Base-by-base conservation (phyloP, 2,888 invertebrate species). In the Corythucha ciliata region DNA sequence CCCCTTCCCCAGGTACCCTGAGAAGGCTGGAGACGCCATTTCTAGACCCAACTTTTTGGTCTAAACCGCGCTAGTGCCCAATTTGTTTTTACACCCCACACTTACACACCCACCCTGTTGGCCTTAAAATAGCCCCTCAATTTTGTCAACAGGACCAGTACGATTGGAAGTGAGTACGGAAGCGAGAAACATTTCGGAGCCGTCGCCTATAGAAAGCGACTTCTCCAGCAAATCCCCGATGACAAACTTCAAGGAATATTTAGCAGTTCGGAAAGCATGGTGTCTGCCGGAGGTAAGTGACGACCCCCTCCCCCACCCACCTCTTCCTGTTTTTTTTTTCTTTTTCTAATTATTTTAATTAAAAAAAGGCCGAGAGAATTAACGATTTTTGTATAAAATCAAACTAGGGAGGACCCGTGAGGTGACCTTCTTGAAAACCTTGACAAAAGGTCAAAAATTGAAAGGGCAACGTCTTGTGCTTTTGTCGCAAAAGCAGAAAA, bases 211-310 rank as follows among this genome's bases (percentile, higher is more conserved):
- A 68, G 68, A 54, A 68, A 69, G 58, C 65, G 67, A 48, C 66
- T 70, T 52, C 62, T 67, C 48, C 71, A 70, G 57, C 67, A 69
- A 25, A 62, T 70, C 32, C 67, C 68, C 20, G 71, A 70, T 45
- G 60, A 61, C 39, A 78, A 74, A 61, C 70, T 73, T 62, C 78
- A 78, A 65, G 78, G 77, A 59, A 77, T 79, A 59, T 71, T 69
- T 62, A 88, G 87, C 69, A 89, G 88, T 66, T 80, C 78, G 58
- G 88, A 89, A 70, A 88, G 88, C 66, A 74, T 87, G 58, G 81
- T 78, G 57, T 78, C 81, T 52, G 66, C 59, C 42, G 59, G 60
- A 41, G 60, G 60, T 60, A 49, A 39, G 51, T 36, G 27, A 8
- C n/a, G 50, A 26, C 21, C 25, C 16, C 10, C 12, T 18, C 29